Evolutionary conservation across 2,113 vertebrate species (phyloP).

Genomic region (Leucoraja erinaceus): DNA sequence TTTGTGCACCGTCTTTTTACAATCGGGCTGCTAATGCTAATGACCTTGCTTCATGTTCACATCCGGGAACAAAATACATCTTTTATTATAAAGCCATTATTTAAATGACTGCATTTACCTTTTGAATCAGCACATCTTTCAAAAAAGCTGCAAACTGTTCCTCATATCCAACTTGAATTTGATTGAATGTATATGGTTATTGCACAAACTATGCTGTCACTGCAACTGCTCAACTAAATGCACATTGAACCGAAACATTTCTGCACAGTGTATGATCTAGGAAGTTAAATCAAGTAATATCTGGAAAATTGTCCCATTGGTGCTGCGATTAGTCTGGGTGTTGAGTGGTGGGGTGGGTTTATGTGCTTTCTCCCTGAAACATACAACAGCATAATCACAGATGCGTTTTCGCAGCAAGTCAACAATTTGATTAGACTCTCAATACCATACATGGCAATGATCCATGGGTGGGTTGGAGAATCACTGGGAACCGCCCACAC

Average conservation of each 20-base stretch:
- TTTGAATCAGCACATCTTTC: background rate
- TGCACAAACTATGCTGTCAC: background rate
- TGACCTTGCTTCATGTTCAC: background rate
- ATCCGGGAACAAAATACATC: conserved; percentile 4
- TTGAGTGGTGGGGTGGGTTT: background rate
- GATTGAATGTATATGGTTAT: background rate
- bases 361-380: background rate
- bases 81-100: background rate
- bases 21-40: too few species aligned
- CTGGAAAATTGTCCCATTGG: conserved; percentile 10
- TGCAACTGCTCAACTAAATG: background rate
- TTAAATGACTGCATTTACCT: background rate
- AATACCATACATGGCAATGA: background rate
- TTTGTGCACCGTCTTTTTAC: background rate
- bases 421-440: background rate
- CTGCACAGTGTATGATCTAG: background rate
- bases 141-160: background rate
- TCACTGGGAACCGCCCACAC: background rate
- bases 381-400: background rate
- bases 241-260: background rate
- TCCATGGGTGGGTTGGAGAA: background rate
- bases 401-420: background rate
- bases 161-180: background rate
- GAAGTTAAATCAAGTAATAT: conserved; percentile 19
- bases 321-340: background rate